Evolutionary conservation across 1,140 invertebrate species (phyloP), one percentile per base, ranked within the genome.

Genomic region (Cydia fagiglandana): DNA sequence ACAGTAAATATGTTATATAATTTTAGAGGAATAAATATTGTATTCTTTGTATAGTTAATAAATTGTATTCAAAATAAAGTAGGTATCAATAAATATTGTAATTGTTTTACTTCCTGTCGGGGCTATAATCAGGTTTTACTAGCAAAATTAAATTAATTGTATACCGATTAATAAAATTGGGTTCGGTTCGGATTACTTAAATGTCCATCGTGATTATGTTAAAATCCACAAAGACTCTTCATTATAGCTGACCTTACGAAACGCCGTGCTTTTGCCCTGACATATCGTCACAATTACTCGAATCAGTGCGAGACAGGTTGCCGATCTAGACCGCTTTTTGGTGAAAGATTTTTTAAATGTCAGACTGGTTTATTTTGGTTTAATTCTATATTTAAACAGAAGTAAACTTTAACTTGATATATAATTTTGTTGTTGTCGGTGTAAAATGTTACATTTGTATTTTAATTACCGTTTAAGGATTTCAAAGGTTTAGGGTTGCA

Each of bases 211-310:
- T 24, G 17, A 61, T 61, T 61, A 61, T 61, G 56, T 61, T 61
- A 24, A 61, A 61, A 61, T 61, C 56, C 56, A 61, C 56, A 61
- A 61, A 61, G 66, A 1, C 34, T 70, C 66, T 70, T 70, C 66
- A 70, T 70, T 70, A 70, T 17, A 70, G 34, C 12, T 12, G 66
- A 70, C 66, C 66, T 70, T 70, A 38, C 34, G 15, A 34, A 17
- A 61, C 56, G 56, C 56, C 20, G 56, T 61, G 20, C 20, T 24
- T 53, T 70, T 38, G 66, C 66, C 66, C 30, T 70, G 66, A 70
- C 66, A 70, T 70, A 70, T 70, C 66, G 66, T 17, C n/a, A 61
- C 56, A 61, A 61, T 61, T 61, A 66, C 64, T 66, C 30, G 30
- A 34, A 66, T 34, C 64, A 38, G 64, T 66, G 30, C 64, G 13